Evolutionary conservation across 2,113 vertebrate species (phyloP).

Genomic region (Trachemys scripta): DNA sequence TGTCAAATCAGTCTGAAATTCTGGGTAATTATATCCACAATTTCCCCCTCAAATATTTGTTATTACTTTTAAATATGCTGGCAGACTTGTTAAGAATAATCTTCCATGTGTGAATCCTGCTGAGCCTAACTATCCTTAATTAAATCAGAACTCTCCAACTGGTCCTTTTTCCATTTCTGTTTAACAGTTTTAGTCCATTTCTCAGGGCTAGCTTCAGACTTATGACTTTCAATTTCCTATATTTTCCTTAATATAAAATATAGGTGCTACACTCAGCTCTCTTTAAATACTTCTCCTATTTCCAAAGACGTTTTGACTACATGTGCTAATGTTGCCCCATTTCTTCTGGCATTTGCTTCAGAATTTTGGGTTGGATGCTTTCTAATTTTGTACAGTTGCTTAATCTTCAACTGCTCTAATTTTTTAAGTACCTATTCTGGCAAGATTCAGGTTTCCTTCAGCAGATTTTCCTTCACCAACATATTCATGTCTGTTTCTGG

Average conservation of each 20-base stretch:
- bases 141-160: conserved; percentile 71
- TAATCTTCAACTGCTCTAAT: conserved; percentile 59
- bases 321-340: conserved; percentile 67
- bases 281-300: neutral
- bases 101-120: conserved; percentile 66
- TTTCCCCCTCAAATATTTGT: conserved; percentile 46
- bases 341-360: conserved; percentile 53
- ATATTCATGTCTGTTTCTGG: conserved; percentile 10
- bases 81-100: conserved; percentile 55
- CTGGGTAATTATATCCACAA: neutral
- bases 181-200: conserved; percentile 31
- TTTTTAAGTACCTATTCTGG: conserved; percentile 17
- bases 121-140: conserved; percentile 61
- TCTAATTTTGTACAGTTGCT: conserved; percentile 36
- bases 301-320: neutral
- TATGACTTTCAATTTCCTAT: neutral
- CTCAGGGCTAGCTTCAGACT: neutral
- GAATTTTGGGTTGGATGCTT: conserved; percentile 30
- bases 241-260: neutral
- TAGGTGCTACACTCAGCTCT: conserved; percentile 16
- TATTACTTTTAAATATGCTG: conserved; percentile 60
- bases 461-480: conserved; percentile 22
- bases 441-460: conserved; percentile 23
- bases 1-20: conserved; percentile 14
- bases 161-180: neutral